These are phyloP conservation scores for Dysidea cf. avara DNA, from an alignment of 37 sponge, comb jelly and placozoan species.

Conservation along the genomic window DNA sequence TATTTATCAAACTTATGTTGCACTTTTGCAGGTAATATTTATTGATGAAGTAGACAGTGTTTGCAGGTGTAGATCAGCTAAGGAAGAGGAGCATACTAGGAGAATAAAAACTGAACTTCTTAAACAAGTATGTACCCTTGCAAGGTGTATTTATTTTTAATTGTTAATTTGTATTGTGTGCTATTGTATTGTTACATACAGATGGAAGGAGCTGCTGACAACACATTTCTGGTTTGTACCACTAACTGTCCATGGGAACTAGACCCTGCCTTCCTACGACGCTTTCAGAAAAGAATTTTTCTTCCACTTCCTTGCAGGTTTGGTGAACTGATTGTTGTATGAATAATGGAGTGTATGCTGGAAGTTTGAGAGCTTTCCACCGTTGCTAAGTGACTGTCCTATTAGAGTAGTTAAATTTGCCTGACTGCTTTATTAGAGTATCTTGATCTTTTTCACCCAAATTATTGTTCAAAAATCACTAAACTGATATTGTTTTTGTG, in stretches of 20 bases:
- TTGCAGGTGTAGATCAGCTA: slow-evolving; percentile 66
- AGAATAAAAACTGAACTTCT: slow-evolving; percentile 89
- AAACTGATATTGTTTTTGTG: no score
- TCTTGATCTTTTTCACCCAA: no score
- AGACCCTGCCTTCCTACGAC: slow-evolving; percentile 80
- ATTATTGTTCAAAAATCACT: no score
- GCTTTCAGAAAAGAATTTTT: slow-evolving; percentile 63
- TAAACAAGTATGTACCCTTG: slow-evolving; percentile 27
- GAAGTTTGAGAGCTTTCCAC: not conserved
- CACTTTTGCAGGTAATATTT: slow-evolving; percentile 50
- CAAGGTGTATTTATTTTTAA: no score
- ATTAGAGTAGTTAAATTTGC: no score
- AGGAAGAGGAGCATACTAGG: slow-evolving; percentile 85
- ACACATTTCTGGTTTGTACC: slow-evolving; percentile 70
- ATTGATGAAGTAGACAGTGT: slow-evolving; percentile 93
- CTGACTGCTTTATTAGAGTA: no score
- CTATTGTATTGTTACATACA: slow-evolving; percentile 11
- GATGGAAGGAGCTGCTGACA: slow-evolving; percentile 70
- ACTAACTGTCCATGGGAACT: slow-evolving; percentile 95
- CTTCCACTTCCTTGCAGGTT: slow-evolving; percentile 40
- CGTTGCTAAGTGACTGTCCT: no score
- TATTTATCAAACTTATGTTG: not conserved
- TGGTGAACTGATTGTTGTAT: not conserved
- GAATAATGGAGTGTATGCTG: not conserved
- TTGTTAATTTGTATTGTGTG: no score